These are phyloP conservation scores for Podargus strigoides DNA, from an alignment of 2,797 vertebrate species.

Conservation along the genomic window DNA sequence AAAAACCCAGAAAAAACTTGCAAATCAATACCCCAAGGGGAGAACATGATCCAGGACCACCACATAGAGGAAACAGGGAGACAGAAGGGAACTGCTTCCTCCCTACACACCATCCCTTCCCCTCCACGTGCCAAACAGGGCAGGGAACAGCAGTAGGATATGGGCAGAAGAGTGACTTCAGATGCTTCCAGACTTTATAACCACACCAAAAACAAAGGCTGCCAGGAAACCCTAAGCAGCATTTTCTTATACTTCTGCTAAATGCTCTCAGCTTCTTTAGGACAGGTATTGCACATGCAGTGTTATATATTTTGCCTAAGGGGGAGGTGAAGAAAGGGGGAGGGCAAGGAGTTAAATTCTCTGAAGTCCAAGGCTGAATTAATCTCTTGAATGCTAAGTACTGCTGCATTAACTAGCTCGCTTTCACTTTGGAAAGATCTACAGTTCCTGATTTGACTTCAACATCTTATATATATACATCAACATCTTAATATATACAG, in stretches of 20 bases:
- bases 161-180: neutral
- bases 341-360: conserved; percentile 12
- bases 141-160: neutral
- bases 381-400: conserved; percentile 41
- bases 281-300: neutral
- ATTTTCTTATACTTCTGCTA: neutral
- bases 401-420: conserved; percentile 8
- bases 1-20: neutral
- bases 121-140: neutral
- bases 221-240: neutral
- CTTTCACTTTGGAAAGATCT: neutral
- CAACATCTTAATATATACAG: conserved; percentile 5
- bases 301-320: neutral
- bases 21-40: neutral
- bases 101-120: neutral
- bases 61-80: neutral
- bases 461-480: too few relatives aligned
- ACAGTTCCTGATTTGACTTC: neutral
- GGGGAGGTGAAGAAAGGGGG: neutral
- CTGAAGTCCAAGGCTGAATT: conserved; percentile 31
- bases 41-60: neutral
- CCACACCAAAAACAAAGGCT: neutral
- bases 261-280: neutral
- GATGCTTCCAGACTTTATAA: neutral
- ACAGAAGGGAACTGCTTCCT: neutral